Base-by-base conservation (phyloP, 2,113 vertebrate species). In the cat (Felis catus) region DNA sequence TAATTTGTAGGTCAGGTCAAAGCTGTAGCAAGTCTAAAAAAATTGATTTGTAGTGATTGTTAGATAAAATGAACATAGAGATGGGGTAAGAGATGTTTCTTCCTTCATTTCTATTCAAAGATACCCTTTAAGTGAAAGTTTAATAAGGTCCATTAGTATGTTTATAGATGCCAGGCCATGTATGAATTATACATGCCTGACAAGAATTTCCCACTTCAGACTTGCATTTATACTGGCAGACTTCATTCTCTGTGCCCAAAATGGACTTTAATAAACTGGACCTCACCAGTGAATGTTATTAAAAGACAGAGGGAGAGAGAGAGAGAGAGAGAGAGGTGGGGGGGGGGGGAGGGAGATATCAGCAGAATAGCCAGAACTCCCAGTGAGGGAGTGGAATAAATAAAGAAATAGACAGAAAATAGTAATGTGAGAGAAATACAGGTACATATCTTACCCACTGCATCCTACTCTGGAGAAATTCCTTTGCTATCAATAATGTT, bases 1-100 rank as follows among this genome's bases (percentile, higher is more conserved):
- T 12, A 88, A 23, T 15, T 0, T 58, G 96, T 94, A 55, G 45
- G 23, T 70, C 95, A 89, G 58, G 7, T 36, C 76, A 53, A 98
- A 87, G 1, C 14, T 1, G 15, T 16, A 74, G 51, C 41, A 80
- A 97, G 8, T 15, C 11, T 39, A 82, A 27, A 92, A 31, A n/a
- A 91, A 87, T 31, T 83, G 3, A 5, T 74, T 39, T 73, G 51
- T 11, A 1, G 1, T 81, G 91, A 27, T 0, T 84, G 7, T 21
- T n/a, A 55, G 14, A 61, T 12, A 41, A 71, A 2, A 10, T 7
- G 16, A 31, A 41, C 16, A 15, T 1, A 29, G 27, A 58, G 7
- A 39, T 2, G 10, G 27, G 25, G 41, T 29, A 19, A 61, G 25
- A 41, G 16, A 29, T 13, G 9, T 81, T 41, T 51, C 55, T 48